Percentiles rank a stretch among this genome's conserved stretches.
Evolutionary conservation across 2,113 vertebrate species (phyloP).

Genomic region (Melanocharis versteri): DNA sequence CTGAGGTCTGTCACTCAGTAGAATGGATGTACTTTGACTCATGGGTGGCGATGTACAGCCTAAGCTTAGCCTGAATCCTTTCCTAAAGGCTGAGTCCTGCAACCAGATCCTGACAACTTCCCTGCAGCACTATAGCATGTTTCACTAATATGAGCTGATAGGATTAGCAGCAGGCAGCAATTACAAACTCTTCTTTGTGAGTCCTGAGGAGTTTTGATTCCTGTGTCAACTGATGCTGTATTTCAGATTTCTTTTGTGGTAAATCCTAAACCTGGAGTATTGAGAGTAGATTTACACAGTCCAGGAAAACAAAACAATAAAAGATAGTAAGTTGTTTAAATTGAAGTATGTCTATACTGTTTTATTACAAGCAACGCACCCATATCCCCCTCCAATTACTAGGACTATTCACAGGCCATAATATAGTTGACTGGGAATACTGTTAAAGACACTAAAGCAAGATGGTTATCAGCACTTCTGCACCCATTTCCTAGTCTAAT

Average conservation of each 20-base stretch:
- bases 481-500: background rate
- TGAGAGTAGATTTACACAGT: background rate
- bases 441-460: background rate
- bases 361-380: background rate
- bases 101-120: slow-evolving; percentile 60
- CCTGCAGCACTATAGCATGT: slow-evolving; percentile 42
- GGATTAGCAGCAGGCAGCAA: slow-evolving; percentile 72
- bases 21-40: slow-evolving; percentile 73
- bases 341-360: background rate
- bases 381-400: background rate
- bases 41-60: slow-evolving; percentile 69
- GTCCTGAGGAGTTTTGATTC: slow-evolving; percentile 56
- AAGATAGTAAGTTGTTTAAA: background rate
- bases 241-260: slow-evolving; percentile 50
- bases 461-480: background rate
- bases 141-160: slow-evolving; percentile 56
- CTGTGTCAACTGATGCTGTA: slow-evolving; percentile 50
- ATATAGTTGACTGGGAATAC: background rate
- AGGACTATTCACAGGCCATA: background rate
- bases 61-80: slow-evolving; percentile 69
- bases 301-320: background rate
- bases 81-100: slow-evolving; percentile 65
- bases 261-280: background rate
- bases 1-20: slow-evolving; percentile 71
- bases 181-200: slow-evolving; percentile 69